Conservation (phyloP, 2,797 vertebrate species). For the Perodicticus potto region DNA sequence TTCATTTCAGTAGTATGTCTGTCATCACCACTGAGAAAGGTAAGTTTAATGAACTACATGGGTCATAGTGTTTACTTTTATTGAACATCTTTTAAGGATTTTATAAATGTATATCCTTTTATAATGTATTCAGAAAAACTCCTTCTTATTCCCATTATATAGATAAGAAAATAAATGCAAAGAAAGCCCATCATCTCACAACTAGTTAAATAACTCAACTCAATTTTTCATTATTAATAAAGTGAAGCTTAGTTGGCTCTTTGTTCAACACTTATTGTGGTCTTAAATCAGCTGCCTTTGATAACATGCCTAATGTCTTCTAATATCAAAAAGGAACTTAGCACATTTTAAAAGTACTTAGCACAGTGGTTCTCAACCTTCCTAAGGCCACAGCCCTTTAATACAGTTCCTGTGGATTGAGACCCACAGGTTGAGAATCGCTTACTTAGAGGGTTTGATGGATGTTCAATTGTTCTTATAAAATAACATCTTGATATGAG, state of each 20-base stretch:
- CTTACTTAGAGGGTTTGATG: not conserved
- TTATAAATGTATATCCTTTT: constrained; percentile 5
- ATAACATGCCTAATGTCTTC: not conserved
- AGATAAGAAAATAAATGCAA: constrained; percentile 16
- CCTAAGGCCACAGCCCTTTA: no score
- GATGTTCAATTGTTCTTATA: constrained; percentile 51
- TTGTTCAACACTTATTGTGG: not conserved
- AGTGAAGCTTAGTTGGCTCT: not conserved
- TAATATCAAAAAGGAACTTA: constrained; percentile 42
- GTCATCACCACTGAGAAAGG: not conserved
- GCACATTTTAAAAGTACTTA: not conserved
- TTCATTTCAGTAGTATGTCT: not conserved
- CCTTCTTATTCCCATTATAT: not conserved
- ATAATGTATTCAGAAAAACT: not conserved
- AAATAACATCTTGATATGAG: constrained; percentile 68
- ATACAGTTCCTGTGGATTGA: no score
- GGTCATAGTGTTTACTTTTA: not conserved
- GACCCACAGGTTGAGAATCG: no score
- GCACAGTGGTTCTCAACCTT: no score
- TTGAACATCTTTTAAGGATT: not conserved
- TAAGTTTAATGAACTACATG: not conserved
- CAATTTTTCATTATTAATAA: not conserved
- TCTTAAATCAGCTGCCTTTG: not conserved
- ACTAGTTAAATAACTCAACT: not conserved
- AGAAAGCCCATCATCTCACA: not conserved